These are phyloP conservation scores for Subanguina moxae DNA, from an alignment of 1,140 invertebrate species.

Conservation along the genomic window DNA sequence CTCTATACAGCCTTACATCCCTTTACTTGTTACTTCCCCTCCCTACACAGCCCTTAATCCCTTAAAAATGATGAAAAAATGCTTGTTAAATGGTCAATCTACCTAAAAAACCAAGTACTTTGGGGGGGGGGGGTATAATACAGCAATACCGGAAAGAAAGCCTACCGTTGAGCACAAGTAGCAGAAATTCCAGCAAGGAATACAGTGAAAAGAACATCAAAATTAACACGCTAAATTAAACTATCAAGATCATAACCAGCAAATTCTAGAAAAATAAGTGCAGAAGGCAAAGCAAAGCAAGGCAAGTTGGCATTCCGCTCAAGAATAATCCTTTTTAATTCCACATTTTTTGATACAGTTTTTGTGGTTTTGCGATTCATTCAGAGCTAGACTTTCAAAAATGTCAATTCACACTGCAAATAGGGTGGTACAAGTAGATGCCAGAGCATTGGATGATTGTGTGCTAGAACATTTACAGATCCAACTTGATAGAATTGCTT, in stretches of 20 bases:
- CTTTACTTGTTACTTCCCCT: too few species aligned
- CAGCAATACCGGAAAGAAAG: too few species aligned
- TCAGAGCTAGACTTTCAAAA: background rate
- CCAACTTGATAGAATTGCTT: slow-evolving; percentile 3
- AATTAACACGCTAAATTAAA: background rate
- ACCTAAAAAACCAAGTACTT: too few species aligned
- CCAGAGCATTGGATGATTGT: slow-evolving; percentile 8
- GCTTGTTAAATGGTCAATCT: too few species aligned
- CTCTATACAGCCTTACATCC: too few species aligned
- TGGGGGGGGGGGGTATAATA: too few species aligned
- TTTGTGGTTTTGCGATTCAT: background rate
- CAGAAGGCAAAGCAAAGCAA: background rate
- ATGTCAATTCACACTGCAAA: background rate
- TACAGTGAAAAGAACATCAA: slow-evolving; percentile 45
- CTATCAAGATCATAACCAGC: slow-evolving; percentile 9
- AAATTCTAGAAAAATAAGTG: background rate
- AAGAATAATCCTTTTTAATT: background rate
- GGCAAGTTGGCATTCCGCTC: background rate
- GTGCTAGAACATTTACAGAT: slow-evolving; percentile 2
- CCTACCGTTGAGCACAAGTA: slow-evolving; percentile 48
- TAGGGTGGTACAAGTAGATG: slow-evolving; percentile 16
- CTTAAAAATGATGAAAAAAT: too few species aligned
- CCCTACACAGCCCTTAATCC: too few species aligned
- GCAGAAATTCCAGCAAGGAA: slow-evolving; percentile 39
- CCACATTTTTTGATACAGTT: background rate